Evolutionary conservation across 2,888 invertebrate genomes (phyloP), one percentile per base, ranked within the genome.

Genomic region (Sympetrum striolatum): DNA sequence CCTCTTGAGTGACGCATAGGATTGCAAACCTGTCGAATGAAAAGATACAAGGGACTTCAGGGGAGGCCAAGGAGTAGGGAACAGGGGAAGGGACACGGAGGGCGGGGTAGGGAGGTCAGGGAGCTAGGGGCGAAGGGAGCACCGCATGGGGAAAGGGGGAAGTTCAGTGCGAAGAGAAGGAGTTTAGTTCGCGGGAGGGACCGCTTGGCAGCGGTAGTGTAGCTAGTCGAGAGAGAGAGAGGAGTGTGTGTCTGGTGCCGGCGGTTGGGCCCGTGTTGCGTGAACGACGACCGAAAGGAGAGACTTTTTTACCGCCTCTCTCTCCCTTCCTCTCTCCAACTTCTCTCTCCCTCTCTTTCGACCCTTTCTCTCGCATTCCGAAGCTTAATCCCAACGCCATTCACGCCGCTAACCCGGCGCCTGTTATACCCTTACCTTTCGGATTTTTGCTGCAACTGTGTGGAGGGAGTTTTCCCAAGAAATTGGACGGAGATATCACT

Each of bases 381-480:
- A 18, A 37, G 14, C 6, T 80, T 31, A 48, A 44, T 39, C 14
- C 22, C 80, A 44, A n/a, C 90, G 31, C 80, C 25, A 37, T 80
- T 25, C 37, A 15, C 22, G 44, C 44, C 10, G 44, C 44, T 4
- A 73, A 18, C 22, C 80, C 48, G 22, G 37, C 15, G 22, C 31
- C 80, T 2, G 4, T 2, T n/a, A n/a, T 15, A 25, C 5, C 25
- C 25, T 6, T 31, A 18, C 93, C 94, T 82, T 93, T 64, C 64
- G n/a, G 44, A 44, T 10, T 44, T 44, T 8, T 10, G 44, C 44
- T 44, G 44, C 44, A 8, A 8, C 44, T 44, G 44, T 44, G 10
- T 10, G 44, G 44, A 44, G 44, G 10, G 10, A 44, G 4, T 44
- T 44, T 10, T 44, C 44, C 44, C 10, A 8, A 44, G 44, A 8